phyloP scores from a whole-genome alignment of 2,113 vertebrate genomes.

The cattle (Bos taurus) region DNA sequence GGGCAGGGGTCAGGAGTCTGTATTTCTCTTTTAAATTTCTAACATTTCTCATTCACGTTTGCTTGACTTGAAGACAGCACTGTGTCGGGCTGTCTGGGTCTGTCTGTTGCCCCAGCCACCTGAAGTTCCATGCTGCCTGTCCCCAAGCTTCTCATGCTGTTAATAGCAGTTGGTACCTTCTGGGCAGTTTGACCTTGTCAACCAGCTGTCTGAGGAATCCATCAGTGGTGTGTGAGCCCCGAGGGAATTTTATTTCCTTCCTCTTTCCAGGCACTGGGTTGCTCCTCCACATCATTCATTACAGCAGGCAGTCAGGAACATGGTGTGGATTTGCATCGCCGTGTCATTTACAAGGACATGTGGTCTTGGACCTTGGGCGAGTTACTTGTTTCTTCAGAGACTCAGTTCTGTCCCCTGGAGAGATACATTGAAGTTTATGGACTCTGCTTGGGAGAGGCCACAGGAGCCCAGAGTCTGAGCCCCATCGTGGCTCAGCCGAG shows the following conservation, averaged over 20 bases:
- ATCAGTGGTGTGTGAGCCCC: neutral
- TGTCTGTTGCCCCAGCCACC: neutral
- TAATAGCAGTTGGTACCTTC: neutral
- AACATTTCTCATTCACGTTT: neutral
- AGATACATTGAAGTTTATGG: neutral
- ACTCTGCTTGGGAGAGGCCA: neutral
- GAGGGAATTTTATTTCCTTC: neutral
- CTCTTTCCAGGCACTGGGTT: neutral
- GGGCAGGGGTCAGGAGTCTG: neutral
- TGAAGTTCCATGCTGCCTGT: neutral
- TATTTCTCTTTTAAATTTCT: neutral
- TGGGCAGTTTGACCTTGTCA: neutral
- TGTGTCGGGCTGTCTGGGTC: neutral
- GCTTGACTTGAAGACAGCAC: neutral
- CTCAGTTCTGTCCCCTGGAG: neutral
- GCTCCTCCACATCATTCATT: neutral
- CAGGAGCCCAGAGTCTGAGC: neutral
- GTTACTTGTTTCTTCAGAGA: neutral
- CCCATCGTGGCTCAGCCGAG: neutral
- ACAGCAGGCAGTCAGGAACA: neutral
- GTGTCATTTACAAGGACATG: neutral
- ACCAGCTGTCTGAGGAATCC: neutral
- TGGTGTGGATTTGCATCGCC: neutral
- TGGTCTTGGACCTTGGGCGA: neutral
- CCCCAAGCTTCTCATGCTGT: fast-evolving